Evolutionary conservation across 2,888 invertebrate species (phyloP).

Genomic region (Sinodicranocentrus sp.): DNA sequence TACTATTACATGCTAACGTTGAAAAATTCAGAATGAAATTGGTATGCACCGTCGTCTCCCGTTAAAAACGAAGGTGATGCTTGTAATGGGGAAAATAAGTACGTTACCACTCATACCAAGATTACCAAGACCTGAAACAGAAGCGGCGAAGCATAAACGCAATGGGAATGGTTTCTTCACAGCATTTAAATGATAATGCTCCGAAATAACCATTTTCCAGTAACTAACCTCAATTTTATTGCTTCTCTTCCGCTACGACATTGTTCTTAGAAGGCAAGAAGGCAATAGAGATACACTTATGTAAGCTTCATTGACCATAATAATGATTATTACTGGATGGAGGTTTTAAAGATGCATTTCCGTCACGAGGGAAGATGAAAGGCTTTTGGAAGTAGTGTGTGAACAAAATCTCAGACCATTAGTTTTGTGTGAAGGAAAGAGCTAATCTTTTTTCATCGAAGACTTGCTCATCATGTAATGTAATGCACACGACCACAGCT

Average conservation of each 20-base stretch:
- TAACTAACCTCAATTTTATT: not conserved
- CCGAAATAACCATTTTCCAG: not conserved
- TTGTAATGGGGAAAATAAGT: not conserved
- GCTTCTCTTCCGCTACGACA: not conserved
- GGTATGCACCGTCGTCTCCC: too few relatives aligned
- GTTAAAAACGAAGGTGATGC: not conserved
- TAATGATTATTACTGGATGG: constrained; percentile 41
- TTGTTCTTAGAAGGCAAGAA: not conserved
- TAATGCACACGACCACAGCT: too few relatives aligned
- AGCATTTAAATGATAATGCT: not conserved
- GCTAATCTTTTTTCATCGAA: too few relatives aligned
- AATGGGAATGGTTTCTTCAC: too few relatives aligned
- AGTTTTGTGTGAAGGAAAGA: too few relatives aligned
- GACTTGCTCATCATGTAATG: too few relatives aligned
- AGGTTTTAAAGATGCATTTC: constrained; percentile 52
- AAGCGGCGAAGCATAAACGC: too few relatives aligned
- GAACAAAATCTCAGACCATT: constrained; percentile 58
- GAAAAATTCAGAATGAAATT: too few relatives aligned
- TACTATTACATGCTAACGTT: too few relatives aligned
- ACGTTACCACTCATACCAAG: not conserved
- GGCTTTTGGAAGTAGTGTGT: constrained; percentile 49
- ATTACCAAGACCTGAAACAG: not conserved
- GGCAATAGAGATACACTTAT: constrained; percentile 33
- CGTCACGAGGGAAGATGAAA: constrained; percentile 32
- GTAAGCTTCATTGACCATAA: constrained; percentile 40